phyloP scores from a whole-genome alignment of 2,113 vertebrate species.

The Fulica atra region DNA sequence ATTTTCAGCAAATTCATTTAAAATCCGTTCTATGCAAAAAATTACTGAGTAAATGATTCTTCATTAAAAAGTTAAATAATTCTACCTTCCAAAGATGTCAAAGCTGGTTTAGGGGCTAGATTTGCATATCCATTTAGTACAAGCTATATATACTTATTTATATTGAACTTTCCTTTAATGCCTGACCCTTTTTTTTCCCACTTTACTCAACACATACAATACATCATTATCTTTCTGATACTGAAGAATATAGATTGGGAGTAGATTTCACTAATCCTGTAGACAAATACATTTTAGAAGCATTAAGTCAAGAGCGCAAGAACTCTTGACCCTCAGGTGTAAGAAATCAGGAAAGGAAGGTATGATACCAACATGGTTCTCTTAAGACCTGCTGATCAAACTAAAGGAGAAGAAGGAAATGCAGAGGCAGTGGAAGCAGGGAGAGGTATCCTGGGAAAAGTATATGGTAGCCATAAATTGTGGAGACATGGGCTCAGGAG shows the following conservation, averaged over 20 bases:
- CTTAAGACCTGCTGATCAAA: neutral
- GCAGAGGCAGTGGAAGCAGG: neutral
- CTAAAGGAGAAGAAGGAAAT: neutral
- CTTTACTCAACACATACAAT: neutral
- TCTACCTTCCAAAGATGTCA: neutral
- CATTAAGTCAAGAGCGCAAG: neutral
- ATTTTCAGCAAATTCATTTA: neutral
- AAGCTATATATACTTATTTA: neutral
- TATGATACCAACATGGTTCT: neutral
- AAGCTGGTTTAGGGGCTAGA: neutral
- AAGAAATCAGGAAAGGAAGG: neutral
- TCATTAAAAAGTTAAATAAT: neutral
- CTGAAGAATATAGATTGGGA: neutral
- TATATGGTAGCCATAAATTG: accelerated
- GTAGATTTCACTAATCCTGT: neutral
- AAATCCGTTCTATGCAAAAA: neutral
- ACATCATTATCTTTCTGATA: neutral
- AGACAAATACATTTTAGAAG: neutral
- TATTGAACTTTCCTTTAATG: neutral
- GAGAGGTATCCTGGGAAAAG: neutral
- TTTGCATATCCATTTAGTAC: neutral
- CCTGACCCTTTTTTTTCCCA: neutral
- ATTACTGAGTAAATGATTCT: neutral
- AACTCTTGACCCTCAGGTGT: neutral
- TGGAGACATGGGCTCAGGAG: neutral